Conservation (phyloP, 2,888 invertebrate species). For the Parnassius smintheus region DNA sequence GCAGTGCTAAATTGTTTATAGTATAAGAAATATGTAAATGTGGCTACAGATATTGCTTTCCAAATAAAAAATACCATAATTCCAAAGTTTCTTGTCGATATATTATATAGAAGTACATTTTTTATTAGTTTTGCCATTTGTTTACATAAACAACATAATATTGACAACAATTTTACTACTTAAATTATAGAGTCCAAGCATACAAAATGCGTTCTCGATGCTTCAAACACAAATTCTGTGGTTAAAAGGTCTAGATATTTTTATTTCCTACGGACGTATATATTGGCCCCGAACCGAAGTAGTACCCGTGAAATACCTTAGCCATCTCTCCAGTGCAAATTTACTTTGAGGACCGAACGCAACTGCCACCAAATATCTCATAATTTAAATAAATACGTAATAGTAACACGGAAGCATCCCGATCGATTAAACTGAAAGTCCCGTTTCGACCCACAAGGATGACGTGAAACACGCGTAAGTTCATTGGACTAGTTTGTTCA, state of each 20-base stretch:
- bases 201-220: neutral
- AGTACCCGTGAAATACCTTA: conserved; percentile 22
- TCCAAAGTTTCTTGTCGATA: no score
- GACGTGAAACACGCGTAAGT: conserved; percentile 55
- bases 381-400: conserved; percentile 66
- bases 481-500: conserved; percentile 79
- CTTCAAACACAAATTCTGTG: no score
- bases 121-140: no score
- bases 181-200: neutral
- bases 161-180: no score
- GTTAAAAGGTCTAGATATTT: neutral
- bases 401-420: conserved; percentile 54
- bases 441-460: conserved; percentile 50
- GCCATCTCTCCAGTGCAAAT: conserved; percentile 34
- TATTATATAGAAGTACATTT: no score
- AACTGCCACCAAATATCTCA: conserved; percentile 38
- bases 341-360: conserved; percentile 35
- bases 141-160: no score
- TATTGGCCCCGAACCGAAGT: conserved; percentile 23
- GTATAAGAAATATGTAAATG: neutral
- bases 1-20: neutral
- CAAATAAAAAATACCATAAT: no score
- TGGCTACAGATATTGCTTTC: no score
- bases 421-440: conserved; percentile 48
- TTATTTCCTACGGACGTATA: conserved; percentile 11